A percentile compares a stretch with the other conserved stretches of the same genome.
Conservation (phyloP, 2,113 vertebrate species). For the Corythornis cristatus region DNA sequence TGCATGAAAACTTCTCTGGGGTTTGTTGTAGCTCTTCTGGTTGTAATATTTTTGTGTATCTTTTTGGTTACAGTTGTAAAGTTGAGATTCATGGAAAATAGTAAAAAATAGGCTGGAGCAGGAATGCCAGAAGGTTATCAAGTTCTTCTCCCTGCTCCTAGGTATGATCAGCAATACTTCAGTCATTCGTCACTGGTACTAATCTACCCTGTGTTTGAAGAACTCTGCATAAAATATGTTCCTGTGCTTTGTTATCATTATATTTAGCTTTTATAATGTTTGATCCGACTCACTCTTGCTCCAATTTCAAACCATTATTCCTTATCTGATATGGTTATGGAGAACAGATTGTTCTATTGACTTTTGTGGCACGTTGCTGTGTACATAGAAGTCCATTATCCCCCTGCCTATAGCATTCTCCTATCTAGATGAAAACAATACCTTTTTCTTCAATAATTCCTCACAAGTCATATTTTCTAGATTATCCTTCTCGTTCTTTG, state of each 20-base stretch:
- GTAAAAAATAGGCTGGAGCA: not conserved
- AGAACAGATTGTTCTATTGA: conserved; percentile 20
- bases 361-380: conserved; percentile 12
- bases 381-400: not conserved
- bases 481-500: not conserved
- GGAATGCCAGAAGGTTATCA: not conserved
- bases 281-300: conserved; percentile 6
- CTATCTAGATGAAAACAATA: not conserved
- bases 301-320: not conserved
- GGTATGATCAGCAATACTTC: not conserved
- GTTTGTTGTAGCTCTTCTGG: not conserved
- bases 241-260: not conserved
- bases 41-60: not conserved
- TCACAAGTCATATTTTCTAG: not conserved
- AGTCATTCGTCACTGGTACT: not conserved
- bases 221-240: not conserved
- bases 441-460: not conserved
- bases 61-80: not conserved
- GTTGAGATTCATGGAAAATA: not conserved
- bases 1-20: not conserved
- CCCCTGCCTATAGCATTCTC: not conserved
- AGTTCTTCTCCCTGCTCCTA: not conserved
- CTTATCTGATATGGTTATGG: not conserved
- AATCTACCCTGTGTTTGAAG: not conserved
- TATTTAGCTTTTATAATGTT: conserved; percentile 4